Evolutionary conservation across 1,140 invertebrate species (phyloP), one percentile per base, ranked within the genome.

Genomic region (Zaprionus taronus): DNA sequence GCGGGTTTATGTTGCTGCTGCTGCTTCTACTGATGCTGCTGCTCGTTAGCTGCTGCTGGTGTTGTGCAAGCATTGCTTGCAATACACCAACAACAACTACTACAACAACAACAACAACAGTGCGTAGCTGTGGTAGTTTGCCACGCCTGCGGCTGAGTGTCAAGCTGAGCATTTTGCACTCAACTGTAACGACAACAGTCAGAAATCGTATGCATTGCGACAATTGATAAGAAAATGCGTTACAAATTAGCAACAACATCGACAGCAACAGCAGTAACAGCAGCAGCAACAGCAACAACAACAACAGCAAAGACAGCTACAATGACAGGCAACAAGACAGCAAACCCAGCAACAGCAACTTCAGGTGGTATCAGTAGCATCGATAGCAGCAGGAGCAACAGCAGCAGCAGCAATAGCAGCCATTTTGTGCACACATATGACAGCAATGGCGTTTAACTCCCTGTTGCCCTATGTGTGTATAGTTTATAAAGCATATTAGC

Each of bases 221-320:
- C 81, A 87, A 87, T 87, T 89, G 83, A 87, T 89, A 87, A 78
- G 83, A 87, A 87, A 87, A 89, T 87, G 77, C 77, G 64, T 77
- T 87, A 83, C 83, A 87, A 86, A 83, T 89, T 76, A 87, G 86
- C 84, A 80, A 66, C 51, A 65, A 56, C 60, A 47, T 28, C 56
- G 41, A 38, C 20, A 60, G 53, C 58, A 53, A 49, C 22, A 49
- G 53, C 47, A 56, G 53, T 12, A 38, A 20, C 31, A 65, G 5
- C 28, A 15, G 15, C 17, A 83, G 86, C 14, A 14, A 20, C 47
- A 49, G 7, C 44, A 22, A 36, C 17, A 34, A 9, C 41, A 38
- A 20, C 36, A 41, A 12, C 44, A 63, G 14, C 26, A 51, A 9
- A 20, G 17, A 20, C 47, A 51, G 47, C 20, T 22, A 24, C 20